Evolutionary conservation across 2,888 invertebrate species (phyloP).

Genomic region (Spisula solida): DNA sequence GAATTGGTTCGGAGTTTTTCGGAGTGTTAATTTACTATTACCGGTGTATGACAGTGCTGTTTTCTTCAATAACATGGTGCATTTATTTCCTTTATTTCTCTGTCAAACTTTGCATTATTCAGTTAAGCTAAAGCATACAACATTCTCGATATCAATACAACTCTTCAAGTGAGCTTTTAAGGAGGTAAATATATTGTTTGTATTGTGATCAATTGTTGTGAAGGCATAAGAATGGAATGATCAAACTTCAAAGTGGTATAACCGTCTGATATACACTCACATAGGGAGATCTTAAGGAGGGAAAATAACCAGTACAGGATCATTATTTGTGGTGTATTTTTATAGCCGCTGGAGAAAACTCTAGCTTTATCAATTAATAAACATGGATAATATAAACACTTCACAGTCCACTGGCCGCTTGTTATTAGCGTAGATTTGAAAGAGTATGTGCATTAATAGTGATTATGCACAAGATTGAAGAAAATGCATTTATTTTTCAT

Average conservation of each 20-base stretch:
- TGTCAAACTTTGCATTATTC: not conserved
- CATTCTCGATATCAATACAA: not conserved
- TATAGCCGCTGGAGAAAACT: too few relatives aligned
- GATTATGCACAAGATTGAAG: too few relatives aligned
- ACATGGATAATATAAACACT: too few relatives aligned
- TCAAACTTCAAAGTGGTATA: not conserved
- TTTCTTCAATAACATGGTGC: too few relatives aligned
- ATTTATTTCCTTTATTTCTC: not conserved
- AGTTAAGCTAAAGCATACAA: not conserved
- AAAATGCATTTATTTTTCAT: too few relatives aligned
- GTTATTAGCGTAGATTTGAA: too few relatives aligned
- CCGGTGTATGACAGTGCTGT: too few relatives aligned
- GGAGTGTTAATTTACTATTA: too few relatives aligned
- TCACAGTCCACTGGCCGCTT: too few relatives aligned
- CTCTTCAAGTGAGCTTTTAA: not conserved
- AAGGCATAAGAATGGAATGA: not conserved
- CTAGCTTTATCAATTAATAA: too few relatives aligned
- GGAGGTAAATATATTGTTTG: conserved; percentile 8
- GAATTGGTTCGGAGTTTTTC: too few relatives aligned
- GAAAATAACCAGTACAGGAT: not conserved
- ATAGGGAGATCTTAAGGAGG: not conserved
- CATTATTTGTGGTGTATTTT: conserved; percentile 3
- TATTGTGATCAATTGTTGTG: not conserved
- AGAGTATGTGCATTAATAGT: too few relatives aligned
- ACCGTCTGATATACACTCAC: not conserved